A percentile compares a stretch with the other conserved stretches of the same genome.
These are phyloP conservation scores for Petrocephalus microphthalmus DNA, from an alignment of 2,113 vertebrate genomes.

Conservation along the genomic window DNA sequence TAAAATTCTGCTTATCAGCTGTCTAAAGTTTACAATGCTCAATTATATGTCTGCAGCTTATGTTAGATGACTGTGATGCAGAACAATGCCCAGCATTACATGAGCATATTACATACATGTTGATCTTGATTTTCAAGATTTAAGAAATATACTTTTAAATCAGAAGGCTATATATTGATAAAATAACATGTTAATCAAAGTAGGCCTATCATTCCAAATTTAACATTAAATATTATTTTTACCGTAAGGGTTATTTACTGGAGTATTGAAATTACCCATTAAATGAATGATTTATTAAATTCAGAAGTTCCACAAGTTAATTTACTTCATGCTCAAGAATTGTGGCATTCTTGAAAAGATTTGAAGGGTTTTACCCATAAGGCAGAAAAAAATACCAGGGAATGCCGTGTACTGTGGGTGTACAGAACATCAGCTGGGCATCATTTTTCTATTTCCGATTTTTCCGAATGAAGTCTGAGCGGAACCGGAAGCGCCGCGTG, in stretches of 20 bases:
- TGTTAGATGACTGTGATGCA: neutral
- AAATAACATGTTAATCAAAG: neutral
- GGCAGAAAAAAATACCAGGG: neutral
- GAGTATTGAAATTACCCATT: neutral
- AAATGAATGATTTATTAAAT: neutral
- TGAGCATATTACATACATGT: neutral
- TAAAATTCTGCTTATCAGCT: neutral
- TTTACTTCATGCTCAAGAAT: neutral
- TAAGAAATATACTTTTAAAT: neutral
- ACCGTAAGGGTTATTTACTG: neutral
- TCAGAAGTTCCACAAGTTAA: neutral
- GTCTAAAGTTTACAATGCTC: neutral
- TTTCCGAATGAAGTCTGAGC: neutral
- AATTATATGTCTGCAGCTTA: neutral
- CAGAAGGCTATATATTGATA: neutral
- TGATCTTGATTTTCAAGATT: neutral
- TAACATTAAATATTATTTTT: neutral
- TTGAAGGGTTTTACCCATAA: neutral
- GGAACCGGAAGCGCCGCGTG: slow-evolving; percentile 6
- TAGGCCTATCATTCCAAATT: neutral
- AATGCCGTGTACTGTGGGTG: neutral
- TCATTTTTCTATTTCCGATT: slow-evolving; percentile 7
- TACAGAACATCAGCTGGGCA: neutral
- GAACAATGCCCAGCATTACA: neutral
- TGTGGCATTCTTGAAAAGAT: neutral